phyloP scores from a whole-genome alignment of 2,888 invertebrate genomes.

The Stenodema calcarata region DNA sequence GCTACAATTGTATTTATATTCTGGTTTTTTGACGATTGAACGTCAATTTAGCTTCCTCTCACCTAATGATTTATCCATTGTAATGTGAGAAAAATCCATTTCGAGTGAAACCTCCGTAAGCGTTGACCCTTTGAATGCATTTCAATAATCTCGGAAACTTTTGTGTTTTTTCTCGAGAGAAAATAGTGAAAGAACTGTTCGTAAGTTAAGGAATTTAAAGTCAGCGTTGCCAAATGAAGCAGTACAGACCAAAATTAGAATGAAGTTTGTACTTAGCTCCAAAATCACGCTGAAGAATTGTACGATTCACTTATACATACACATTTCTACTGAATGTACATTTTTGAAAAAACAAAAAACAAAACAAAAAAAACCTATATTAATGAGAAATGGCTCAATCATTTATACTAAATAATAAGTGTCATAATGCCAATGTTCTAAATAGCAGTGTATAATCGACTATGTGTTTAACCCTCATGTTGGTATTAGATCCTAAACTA shows the following conservation, averaged over 20 bases:
- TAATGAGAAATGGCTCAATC: slow-evolving; percentile 12
- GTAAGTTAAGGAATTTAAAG: not conserved
- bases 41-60: too few relatives aligned
- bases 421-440: slow-evolving; percentile 15
- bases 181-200: not conserved
- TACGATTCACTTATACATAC: not conserved
- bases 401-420: slow-evolving; percentile 15
- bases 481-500: slow-evolving; percentile 19
- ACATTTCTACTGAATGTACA: slow-evolving; percentile 12
- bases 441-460: not conserved
- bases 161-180: not conserved
- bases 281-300: not conserved
- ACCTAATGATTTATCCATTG: too few relatives aligned
- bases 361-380: too few relatives aligned
- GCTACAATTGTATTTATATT: too few relatives aligned
- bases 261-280: slow-evolving; percentile 8
- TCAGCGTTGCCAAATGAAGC: not conserved
- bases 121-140: not conserved
- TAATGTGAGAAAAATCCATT: not conserved
- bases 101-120: not conserved
- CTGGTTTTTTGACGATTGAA: too few relatives aligned
- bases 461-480: not conserved
- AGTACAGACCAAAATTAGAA: not conserved
- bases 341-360: not conserved
- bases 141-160: not conserved